Conservation (phyloP, 2,797 vertebrate genomes). For the Megalops cyprinoides region DNA sequence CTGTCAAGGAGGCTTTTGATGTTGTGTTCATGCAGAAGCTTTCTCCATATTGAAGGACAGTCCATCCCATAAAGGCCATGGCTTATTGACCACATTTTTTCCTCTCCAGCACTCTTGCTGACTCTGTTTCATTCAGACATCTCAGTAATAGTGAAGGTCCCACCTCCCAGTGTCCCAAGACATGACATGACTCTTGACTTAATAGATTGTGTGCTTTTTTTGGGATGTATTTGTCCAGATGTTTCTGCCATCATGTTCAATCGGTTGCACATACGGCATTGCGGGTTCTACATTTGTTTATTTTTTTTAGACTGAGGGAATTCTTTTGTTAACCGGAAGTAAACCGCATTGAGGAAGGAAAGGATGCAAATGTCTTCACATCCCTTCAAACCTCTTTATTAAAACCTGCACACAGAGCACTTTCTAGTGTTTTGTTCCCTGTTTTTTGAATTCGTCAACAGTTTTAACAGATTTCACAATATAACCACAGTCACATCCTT, state of each 20-base stretch:
- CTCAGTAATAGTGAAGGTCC: not conserved
- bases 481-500: slow-evolving; percentile 33
- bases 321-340: not conserved
- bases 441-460: slow-evolving; percentile 35
- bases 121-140: slow-evolving; percentile 24
- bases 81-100: slow-evolving; percentile 17
- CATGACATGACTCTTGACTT: slow-evolving; percentile 1
- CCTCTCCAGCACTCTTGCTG: slow-evolving; percentile 42
- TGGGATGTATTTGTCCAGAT: slow-evolving; percentile 9
- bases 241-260: not conserved
- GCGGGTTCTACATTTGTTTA: not conserved
- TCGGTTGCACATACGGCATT: not conserved
- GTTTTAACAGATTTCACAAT: slow-evolving; percentile 59
- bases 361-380: not conserved
- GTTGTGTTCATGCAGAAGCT: not conserved
- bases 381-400: too few relatives aligned
- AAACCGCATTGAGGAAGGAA: not conserved
- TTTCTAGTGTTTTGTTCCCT: slow-evolving; percentile 43
- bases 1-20: too few relatives aligned
- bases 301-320: not conserved
- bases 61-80: not conserved
- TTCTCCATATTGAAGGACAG: not conserved
- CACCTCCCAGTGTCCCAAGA: not conserved
- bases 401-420: slow-evolving; percentile 22
- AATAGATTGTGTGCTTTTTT: not conserved